phyloP scores from a whole-genome alignment of 2,888 invertebrate species.

The Epinotia brunnichana region DNA sequence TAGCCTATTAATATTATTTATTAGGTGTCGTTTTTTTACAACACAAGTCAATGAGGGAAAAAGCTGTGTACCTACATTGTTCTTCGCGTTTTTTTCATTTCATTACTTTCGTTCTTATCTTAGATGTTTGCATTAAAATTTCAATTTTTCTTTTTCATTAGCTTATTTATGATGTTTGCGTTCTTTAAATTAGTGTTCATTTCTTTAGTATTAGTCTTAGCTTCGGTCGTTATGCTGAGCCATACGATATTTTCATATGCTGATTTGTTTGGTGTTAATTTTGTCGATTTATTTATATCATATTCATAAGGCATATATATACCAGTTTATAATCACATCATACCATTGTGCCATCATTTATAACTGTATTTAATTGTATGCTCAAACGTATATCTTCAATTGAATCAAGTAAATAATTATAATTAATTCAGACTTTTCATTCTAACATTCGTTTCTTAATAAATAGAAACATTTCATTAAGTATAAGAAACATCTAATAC shows the following conservation, averaged over 20 bases:
- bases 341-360: conserved; percentile 7
- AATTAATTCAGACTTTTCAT: neutral
- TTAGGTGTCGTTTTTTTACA: neutral
- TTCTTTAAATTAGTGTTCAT: conserved; percentile 17
- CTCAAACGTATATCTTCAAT: neutral
- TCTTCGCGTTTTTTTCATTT: neutral
- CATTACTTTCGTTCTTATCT: neutral
- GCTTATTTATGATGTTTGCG: neutral
- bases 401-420: conserved; percentile 1
- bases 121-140: conserved; percentile 7
- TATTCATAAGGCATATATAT: neutral
- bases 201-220: neutral
- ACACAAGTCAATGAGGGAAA: neutral
- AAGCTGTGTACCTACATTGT: neutral
- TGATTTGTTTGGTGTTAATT: conserved; percentile 18
- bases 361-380: neutral
- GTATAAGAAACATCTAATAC: too few species aligned
- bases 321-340: neutral
- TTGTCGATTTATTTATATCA: conserved; percentile 32
- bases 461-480: too few species aligned
- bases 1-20: neutral
- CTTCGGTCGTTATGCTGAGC: conserved; percentile 11
- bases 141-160: conserved; percentile 16
- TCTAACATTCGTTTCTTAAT: neutral
- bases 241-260: conserved; percentile 10